Conservation (phyloP, 2,888 invertebrate genomes). For the Zaprionus obscuricornis region DNA sequence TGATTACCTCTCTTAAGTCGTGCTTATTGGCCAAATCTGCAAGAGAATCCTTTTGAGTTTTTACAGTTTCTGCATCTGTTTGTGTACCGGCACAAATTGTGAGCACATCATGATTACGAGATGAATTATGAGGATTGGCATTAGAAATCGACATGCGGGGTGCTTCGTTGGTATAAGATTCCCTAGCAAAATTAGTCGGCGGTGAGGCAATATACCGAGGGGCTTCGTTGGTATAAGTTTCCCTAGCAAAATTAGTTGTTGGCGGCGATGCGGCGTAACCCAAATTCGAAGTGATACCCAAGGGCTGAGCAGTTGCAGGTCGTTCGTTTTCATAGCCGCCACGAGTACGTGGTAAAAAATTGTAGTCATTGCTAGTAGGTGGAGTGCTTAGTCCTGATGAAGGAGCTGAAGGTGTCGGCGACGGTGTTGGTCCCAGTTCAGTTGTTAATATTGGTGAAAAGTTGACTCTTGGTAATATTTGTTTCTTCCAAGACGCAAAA, state of each 20-base stretch:
- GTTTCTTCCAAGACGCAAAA: slow-evolving; percentile 79
- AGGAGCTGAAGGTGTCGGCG: slow-evolving; percentile 16
- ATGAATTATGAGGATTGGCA: background rate
- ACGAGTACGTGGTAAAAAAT: slow-evolving; percentile 42
- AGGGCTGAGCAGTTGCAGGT: background rate
- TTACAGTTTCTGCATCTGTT: slow-evolving; percentile 61
- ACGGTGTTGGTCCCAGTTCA: slow-evolving; percentile 50
- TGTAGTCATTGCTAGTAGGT: slow-evolving; percentile 40
- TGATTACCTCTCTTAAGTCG: slow-evolving; percentile 64
- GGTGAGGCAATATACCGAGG: background rate
- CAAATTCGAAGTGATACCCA: slow-evolving; percentile 13
- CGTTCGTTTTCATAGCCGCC: slow-evolving; percentile 16
- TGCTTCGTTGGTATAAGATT: slow-evolving; percentile 11
- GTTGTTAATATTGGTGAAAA: slow-evolving; percentile 59
- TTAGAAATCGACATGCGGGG: background rate
- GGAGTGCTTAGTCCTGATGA: slow-evolving; percentile 9
- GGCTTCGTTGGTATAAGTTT: slow-evolving; percentile 13
- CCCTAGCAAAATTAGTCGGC: slow-evolving; percentile 19
- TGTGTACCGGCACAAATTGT: slow-evolving; percentile 81
- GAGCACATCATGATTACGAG: slow-evolving; percentile 64
- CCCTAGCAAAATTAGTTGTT: slow-evolving; percentile 19
- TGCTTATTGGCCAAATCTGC: slow-evolving; percentile 61
- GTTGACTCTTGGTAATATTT: slow-evolving; percentile 74
- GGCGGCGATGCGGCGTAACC: slow-evolving; percentile 12
- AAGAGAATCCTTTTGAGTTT: slow-evolving; percentile 5